Conservation (phyloP, 2,113 vertebrate species). For the Colistium nudipinnis region DNA sequence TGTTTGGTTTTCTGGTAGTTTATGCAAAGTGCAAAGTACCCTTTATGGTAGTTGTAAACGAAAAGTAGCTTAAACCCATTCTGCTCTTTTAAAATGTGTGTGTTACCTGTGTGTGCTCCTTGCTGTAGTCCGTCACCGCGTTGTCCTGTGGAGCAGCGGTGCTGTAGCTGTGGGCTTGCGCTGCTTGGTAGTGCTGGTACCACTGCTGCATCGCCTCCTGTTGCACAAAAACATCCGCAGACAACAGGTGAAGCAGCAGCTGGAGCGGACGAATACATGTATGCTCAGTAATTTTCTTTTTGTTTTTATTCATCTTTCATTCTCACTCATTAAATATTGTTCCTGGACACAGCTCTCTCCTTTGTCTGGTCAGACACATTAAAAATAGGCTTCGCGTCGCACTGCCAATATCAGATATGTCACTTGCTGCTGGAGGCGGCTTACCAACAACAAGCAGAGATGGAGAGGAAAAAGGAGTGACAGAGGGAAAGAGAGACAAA, state of each 20-base stretch:
- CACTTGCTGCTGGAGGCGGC: conserved; percentile 46
- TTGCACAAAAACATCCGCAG: conserved; percentile 32
- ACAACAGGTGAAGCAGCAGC: conserved; percentile 3
- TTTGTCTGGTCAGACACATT: conserved; percentile 56
- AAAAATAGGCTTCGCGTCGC: conserved; percentile 49
- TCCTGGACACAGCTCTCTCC: conserved; percentile 22
- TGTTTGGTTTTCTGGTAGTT: no score
- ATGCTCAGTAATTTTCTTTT: conserved; percentile 19
- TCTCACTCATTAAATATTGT: conserved; percentile 28
- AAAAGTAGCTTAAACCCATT: no score
- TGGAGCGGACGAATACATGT: neutral
- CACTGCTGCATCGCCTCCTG: conserved; percentile 86
- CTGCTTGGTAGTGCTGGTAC: conserved; percentile 85
- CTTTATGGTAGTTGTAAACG: no score
- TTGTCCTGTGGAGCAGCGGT: conserved; percentile 69
- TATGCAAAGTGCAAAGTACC: no score
- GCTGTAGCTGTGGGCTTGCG: conserved; percentile 80
- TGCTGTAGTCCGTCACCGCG: conserved; percentile 76
- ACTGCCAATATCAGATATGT: conserved; percentile 61
- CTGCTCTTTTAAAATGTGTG: no score
- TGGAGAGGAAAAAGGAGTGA: neutral
- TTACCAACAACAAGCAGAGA: neutral
- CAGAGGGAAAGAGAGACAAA: conserved; percentile 17
- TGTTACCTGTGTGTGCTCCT: conserved; percentile 81
- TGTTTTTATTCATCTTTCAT: neutral